These are phyloP conservation scores for Cyphomyrus plagiostoma DNA, from an alignment of 2,113 vertebrate species.

Conservation along the genomic window DNA sequence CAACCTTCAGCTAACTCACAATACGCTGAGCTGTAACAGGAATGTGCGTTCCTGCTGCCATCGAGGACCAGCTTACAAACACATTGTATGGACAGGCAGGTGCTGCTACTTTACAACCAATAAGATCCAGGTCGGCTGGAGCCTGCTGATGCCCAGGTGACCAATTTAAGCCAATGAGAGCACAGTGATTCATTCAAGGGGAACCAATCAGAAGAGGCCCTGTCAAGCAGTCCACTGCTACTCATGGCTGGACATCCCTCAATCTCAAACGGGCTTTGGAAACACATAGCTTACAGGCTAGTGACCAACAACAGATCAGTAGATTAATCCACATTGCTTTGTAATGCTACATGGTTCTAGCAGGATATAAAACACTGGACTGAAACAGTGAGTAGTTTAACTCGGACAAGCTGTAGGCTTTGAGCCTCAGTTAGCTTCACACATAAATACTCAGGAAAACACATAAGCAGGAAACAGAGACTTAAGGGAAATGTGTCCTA, in stretches of 20 bases:
- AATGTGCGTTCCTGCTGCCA: neutral
- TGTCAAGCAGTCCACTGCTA: neutral
- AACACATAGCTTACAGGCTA: neutral
- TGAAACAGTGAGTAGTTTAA: neutral
- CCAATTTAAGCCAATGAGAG: neutral
- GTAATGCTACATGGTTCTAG: slow-evolving; percentile 5
- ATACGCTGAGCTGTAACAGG: neutral
- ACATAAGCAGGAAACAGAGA: slow-evolving; percentile 9
- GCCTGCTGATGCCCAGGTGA: neutral
- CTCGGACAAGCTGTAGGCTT: neutral
- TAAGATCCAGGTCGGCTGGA: neutral
- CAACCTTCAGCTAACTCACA: neutral
- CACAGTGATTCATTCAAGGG: slow-evolving; percentile 2
- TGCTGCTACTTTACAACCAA: neutral
- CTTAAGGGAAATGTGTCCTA: neutral
- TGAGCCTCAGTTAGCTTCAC: neutral
- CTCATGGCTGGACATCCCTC: neutral
- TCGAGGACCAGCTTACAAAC: neutral
- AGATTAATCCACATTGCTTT: neutral
- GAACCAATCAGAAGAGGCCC: neutral
- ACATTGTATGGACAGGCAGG: neutral
- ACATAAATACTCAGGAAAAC: neutral
- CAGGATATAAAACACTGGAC: neutral
- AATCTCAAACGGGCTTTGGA: neutral
- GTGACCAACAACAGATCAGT: neutral